Evolutionary conservation across 2,888 invertebrate genomes (phyloP), one percentile per base, ranked within the genome.

Genomic region (Schrankia costaestrigalis): DNA sequence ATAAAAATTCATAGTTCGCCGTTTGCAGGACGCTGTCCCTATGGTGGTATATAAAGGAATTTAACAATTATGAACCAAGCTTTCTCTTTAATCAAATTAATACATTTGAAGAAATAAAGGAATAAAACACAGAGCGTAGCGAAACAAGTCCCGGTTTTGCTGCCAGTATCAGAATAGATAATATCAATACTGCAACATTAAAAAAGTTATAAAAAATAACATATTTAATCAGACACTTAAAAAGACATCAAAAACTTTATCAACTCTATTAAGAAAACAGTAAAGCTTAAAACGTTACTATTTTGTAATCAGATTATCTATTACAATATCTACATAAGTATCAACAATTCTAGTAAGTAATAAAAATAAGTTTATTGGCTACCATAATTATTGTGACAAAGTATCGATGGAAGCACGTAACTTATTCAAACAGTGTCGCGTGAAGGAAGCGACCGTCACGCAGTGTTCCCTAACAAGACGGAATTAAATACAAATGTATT

Each of bases 401-500:
- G 56, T 60, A 67, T 62, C 57, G 57, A 56, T 45, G 55, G 46
- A 42, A 33, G 43, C 46, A 40, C 38, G 60, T 73, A 67, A 69
- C 51, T 62, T 76, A 84, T 82, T 84, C 84, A 66, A 69, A 56
- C 58, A 57, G 69, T 67, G 79, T 79, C 71, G 56, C 65, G 44
- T 56, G 58, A 70, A 84, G 85, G 85, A 85, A 82, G 68, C 72
- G 63, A 47, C 68, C 79, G 75, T 79, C 83, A 79, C 76, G 71
- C 60, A 51, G 59, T 61, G 69, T 63, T 59, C 63, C 66, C 71
- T 70, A 74, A 75, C 79, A 71, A 79, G 82, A 81, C 81, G 65
- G 77, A 79, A 79, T 84, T 81, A 82, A 81, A 83, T 78, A 78
- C 76, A 63, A 74, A 71, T 72, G 77, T 74, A 75, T 76, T 73